A percentile compares a stretch with the other conserved stretches of the same genome.
phyloP scores from a whole-genome alignment of 2,888 invertebrate species.

The Phyllotreta striolata region DNA sequence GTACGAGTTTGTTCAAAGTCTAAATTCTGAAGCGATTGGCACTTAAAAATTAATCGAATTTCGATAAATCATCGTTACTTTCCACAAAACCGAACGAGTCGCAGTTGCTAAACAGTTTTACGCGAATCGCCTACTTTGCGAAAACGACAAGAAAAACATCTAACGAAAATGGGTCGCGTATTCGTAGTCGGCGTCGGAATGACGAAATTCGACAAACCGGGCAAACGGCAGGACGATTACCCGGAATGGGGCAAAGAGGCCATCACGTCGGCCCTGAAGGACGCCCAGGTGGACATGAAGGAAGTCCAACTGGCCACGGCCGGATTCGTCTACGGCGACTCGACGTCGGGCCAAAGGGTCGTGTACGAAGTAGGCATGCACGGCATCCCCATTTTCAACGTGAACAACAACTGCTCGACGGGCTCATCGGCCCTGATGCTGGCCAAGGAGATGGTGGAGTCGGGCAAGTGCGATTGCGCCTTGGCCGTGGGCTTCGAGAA shows the following conservation, averaged over 20 bases:
- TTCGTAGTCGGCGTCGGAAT: conserved; percentile 96
- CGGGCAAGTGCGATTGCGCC: conserved; percentile 86
- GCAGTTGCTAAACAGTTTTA: background rate
- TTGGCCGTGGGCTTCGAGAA: conserved; percentile 97
- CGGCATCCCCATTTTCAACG: conserved; percentile 92
- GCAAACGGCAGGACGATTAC: conserved; percentile 83
- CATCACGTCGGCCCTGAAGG: conserved; percentile 83
- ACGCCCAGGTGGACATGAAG: conserved; percentile 79
- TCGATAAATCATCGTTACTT: background rate
- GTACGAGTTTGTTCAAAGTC: conserved; percentile 24
- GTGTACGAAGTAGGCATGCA: conserved; percentile 94
- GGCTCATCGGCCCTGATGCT: conserved; percentile 92
- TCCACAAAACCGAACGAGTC: background rate
- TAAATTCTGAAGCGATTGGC: background rate
- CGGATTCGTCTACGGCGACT: conserved; percentile 96
- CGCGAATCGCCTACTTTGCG: conserved; percentile 5
- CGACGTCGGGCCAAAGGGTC: conserved; percentile 94
- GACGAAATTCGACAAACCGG: conserved; percentile 98
- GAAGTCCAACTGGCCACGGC: conserved; percentile 89
- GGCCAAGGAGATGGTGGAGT: conserved; percentile 91
- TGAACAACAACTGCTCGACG: conserved; percentile 98
- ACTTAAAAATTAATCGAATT: conserved; percentile 1
- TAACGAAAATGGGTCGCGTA: conserved; percentile 64
- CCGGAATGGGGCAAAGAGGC: conserved; percentile 96
- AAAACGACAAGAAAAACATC: conserved; percentile 5